Percentiles rank a stretch among this genome's conserved stretches.
These are phyloP conservation scores for Odontothrips loti DNA, from an alignment of 2,888 invertebrate species.

Conservation along the genomic window DNA sequence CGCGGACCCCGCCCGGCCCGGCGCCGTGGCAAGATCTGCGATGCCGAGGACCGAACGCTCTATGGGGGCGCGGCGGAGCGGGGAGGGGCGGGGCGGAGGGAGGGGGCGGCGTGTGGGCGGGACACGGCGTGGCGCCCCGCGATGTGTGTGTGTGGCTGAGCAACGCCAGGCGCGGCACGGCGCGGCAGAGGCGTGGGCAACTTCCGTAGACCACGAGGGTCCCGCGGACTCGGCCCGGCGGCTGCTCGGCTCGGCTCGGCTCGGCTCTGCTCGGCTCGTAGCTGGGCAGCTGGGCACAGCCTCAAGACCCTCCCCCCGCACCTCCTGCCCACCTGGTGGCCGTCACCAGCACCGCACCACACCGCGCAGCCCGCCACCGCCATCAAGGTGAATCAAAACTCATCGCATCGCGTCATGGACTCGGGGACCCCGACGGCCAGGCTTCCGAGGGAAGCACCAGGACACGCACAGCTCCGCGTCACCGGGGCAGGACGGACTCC, in stretches of 20 bases:
- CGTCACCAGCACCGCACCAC: not conserved
- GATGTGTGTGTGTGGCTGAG: not conserved
- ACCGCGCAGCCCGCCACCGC: not conserved
- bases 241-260: not conserved
- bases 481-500: too few species aligned
- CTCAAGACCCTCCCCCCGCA: not conserved
- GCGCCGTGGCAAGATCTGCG: too few species aligned
- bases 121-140: not conserved
- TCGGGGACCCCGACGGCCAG: too few species aligned
- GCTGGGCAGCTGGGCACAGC: not conserved
- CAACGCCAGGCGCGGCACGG: not conserved
- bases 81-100: not conserved
- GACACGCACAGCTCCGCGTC: too few species aligned
- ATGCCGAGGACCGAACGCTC: too few species aligned
- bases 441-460: too few species aligned
- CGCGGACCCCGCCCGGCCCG: too few species aligned
- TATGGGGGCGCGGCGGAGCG: too few species aligned
- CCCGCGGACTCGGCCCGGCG: not conserved
- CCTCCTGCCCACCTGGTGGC: slow-evolving; percentile 12
- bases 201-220: slow-evolving; percentile 20
- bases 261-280: not conserved
- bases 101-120: not conserved
- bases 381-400: not conserved
- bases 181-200: not conserved
- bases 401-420: not conserved